Evolutionary conservation across 2,888 invertebrate genomes (phyloP), one percentile per base, ranked within the genome.

Genomic region (Parascotia fuliginaria): DNA sequence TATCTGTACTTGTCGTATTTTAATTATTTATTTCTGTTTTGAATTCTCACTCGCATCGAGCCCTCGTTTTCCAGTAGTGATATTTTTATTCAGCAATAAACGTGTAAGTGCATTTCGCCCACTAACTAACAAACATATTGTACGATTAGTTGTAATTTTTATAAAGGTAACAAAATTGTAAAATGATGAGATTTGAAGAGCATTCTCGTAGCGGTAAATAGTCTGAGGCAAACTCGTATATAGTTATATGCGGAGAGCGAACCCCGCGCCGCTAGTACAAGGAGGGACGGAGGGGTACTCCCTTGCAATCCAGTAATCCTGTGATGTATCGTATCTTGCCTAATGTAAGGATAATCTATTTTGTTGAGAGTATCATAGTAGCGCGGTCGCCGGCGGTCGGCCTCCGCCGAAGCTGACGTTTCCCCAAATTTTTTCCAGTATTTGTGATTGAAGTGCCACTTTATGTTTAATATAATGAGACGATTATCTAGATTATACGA

Each of bases 361-460:
- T 85, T 79, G 85, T 85, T 87, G 79, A 79, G 80, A 75, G 77
- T 80, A 74, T 81, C 80, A 77, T 75, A 75, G 76, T 72, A 73
- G 76, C 73, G 73, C 77, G 81, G 79, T 75, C 80, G 82, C 79
- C 79, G 84, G 79, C 81, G 80, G 72, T 73, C 79, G 79, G 81
- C 79, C 75, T 72, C 79, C 82, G 85, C 82, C 82, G 82, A 78
- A 70, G 85, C 89, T 89, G 87, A 89, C 85, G 87, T 93, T 93
- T 94, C 91, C 92, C 92, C 90, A 92, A 94, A 94, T 93, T 91
- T 93, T 94, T 94, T 93, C 94, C 94, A 94, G 94, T 94, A 94
- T 94, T 95, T 95, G 95, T 95, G 95, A 95, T 94, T 94, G 93
- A 94, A 94, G 95, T 95, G 95, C 95, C 95, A 95, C 95, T 94